Base-by-base conservation (phyloP, 2,888 invertebrate species). In the Ligdia adustata region DNA sequence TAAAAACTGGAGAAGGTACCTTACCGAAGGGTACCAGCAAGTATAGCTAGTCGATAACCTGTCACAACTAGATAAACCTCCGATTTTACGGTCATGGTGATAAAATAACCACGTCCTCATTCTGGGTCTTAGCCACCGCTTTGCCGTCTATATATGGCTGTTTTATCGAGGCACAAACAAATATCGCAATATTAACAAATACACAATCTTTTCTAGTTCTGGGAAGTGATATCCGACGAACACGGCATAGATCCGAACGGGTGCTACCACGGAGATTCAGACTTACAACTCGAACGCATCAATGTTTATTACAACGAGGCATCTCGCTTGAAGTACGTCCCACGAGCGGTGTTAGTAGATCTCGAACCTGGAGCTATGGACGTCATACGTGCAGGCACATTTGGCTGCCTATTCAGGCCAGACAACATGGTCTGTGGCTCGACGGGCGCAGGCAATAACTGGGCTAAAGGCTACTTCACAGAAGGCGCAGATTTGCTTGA, bases 181-280 rank as follows among this genome's bases (percentile, higher is more conserved):
- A n/a, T n/a, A 29, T 9, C 3, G 2, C 0, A 1, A 6, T 11
- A 4, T 1, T 15, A 9, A 16, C 32, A 39, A 33, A 37, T 28
- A 5, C 1, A 18, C 20, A 38, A 20, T 39, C 48, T 20, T 55
- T 83, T 82, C 35, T 79, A 95, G 94, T 95, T 95, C 76, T 95
- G 95, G 95, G 95, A 96, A 75, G 94, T 95, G 24, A 95, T 96
- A 66, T 95, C 95, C 4, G 95, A 95, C 66, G 95, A 94, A 64
- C 94, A 95, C 69, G 94, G 94, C 13, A 93, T 95, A 60, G 93
- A 94, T 66, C 92, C 93, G 0, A 53, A 62, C 1, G 86, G 87
- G 1, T 56, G 62, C 39, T 94, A 92, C 73, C 79, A 89, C 55
- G 94, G 94, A 2, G 93, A 94, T 70, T 92, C 92, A 0, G 93